These are phyloP conservation scores for Uropetala carovei DNA, from an alignment of 2,888 invertebrate species.

Conservation along the genomic window DNA sequence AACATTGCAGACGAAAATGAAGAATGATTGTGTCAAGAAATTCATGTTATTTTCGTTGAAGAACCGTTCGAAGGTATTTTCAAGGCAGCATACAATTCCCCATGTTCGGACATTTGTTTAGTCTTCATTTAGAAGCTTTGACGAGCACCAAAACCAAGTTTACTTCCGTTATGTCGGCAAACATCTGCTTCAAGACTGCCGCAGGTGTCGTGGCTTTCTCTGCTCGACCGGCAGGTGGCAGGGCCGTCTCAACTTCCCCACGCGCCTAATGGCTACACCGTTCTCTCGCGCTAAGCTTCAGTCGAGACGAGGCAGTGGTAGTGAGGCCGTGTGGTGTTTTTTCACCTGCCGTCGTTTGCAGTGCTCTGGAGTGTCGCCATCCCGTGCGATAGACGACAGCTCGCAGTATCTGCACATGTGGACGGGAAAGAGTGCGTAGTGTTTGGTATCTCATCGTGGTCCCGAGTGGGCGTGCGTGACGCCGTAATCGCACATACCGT, in stretches of 20 bases:
- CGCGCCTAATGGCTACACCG: slow-evolving; percentile 18
- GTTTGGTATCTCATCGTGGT: neutral
- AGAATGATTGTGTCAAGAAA: no score
- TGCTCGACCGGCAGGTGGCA: neutral
- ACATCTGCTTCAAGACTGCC: neutral
- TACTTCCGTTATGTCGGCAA: slow-evolving; percentile 7
- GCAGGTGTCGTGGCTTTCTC: neutral
- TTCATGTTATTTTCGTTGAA: no score
- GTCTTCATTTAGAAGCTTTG: no score
- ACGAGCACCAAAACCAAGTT: no score
- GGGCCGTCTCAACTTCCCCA: neutral
- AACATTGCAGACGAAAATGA: no score
- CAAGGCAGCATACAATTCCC: no score
- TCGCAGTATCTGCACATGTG: neutral
- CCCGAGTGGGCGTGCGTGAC: slow-evolving; percentile 24
- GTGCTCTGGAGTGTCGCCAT: neutral
- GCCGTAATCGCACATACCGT: no score
- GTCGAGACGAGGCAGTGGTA: neutral
- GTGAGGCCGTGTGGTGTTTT: neutral
- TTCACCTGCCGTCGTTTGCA: neutral
- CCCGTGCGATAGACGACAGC: neutral
- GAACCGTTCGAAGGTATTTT: no score
- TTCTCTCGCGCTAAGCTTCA: neutral
- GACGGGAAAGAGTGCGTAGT: neutral
- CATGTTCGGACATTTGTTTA: no score